Evolutionary conservation across 2,113 vertebrate species (phyloP), one percentile per base, ranked within the genome.

Genomic region (Columba janthina): DNA sequence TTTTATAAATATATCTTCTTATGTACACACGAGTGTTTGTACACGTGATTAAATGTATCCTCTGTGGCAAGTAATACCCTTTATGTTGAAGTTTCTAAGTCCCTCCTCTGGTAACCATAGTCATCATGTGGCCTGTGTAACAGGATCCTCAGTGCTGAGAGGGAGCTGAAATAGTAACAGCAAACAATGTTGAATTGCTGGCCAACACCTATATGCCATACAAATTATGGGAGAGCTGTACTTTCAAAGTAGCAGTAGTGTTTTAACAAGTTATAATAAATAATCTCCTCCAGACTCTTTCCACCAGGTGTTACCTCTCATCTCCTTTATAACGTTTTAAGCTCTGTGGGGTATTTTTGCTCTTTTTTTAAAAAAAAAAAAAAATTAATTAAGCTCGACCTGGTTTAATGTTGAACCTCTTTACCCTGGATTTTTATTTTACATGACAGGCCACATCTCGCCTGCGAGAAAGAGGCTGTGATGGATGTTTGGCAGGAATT

Each of bases 401-500:
- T 94, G 90, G 79, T 96, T 90, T 88, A 44, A 20, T 80, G 58
- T 48, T 91, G 92, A 95, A 96, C 67, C 24, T 95, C 20, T 50
- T 93, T 69, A 88, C 57, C n/a, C 22, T 56, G 15, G 42, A 4
- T 94, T 86, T 97, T 94, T 96, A 16, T 80, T 54, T 61, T 94
- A 66, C 89, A 3, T 96, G 97, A 72, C 96, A 99, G 99, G 99
- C 98, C 20, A 99, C 98, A 11, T 98, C 98, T 28, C 98, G 99
- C 91, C 98, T 99, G 67, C 98, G 99, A 94, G 99, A 99, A 94
- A 97, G 99, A 93, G 99, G 98, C 58, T 98, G 98, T 54, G 99
- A 99, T 56, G 98, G 99, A 88, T 98, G 98, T 95, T 97, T 99
- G 97, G 98, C 99, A 73, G 99, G 99, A 83, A 98, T 99, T 94